Conservation (phyloP, 2,888 invertebrate species). For the Athripsodes cinereus region DNA sequence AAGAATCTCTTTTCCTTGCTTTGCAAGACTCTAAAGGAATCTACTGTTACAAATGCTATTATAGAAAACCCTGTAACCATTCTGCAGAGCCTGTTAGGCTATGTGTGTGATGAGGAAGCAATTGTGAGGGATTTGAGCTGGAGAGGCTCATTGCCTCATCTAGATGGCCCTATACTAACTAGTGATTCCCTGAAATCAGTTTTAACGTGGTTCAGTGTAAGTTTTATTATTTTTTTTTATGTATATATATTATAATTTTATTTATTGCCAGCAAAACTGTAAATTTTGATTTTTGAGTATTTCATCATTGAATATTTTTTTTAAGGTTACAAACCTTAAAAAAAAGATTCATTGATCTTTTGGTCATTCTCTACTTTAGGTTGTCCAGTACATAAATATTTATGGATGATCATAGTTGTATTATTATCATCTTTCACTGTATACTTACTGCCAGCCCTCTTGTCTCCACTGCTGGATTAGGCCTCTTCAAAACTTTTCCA, state of each 20-base stretch:
- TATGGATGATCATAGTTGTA: too few species aligned
- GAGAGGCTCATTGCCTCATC: conserved; percentile 33
- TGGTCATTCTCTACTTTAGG: too few species aligned
- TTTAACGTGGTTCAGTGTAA: conserved; percentile 44
- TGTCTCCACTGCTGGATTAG: too few species aligned
- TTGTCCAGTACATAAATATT: too few species aligned
- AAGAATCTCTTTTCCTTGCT: conserved; percentile 33
- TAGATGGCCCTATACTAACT: conserved; percentile 41
- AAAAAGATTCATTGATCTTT: too few species aligned
- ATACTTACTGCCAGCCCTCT: too few species aligned
- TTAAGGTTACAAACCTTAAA: too few species aligned
- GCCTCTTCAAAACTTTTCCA: too few species aligned
- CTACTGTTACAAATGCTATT: conserved; percentile 40
- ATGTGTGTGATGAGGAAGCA: conserved; percentile 38
- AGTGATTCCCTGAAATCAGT: conserved; percentile 38
- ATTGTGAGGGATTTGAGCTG: conserved; percentile 34
- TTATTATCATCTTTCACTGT: too few species aligned
- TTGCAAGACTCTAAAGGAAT: conserved; percentile 36
- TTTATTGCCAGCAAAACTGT: too few species aligned
- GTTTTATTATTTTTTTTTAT: conserved; percentile 28
- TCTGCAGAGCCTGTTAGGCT: conserved; percentile 35
- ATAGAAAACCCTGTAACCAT: conserved; percentile 41
- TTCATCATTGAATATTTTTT: too few species aligned
- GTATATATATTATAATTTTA: neutral
- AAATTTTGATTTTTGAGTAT: too few species aligned